These are phyloP conservation scores for Torymus texanus DNA, from an alignment of 2,888 invertebrate species.

Conservation along the genomic window DNA sequence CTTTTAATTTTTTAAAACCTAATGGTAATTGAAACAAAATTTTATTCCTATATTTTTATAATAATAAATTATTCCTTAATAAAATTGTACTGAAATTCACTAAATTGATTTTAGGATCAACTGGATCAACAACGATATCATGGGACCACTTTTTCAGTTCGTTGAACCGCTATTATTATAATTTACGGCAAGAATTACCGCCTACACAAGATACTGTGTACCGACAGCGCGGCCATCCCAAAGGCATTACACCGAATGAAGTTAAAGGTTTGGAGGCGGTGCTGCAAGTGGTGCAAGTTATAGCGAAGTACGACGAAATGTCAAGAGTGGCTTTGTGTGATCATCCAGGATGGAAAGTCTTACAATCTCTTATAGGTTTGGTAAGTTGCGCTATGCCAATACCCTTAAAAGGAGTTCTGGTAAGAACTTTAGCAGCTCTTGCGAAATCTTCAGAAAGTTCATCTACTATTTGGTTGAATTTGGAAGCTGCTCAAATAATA, in stretches of 20 bases:
- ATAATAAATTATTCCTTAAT: no score
- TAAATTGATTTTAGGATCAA: constrained; percentile 62
- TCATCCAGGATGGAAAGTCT: constrained; percentile 90
- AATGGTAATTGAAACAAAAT: constrained; percentile 74
- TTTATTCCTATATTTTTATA: not conserved
- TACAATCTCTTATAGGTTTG: constrained; percentile 87
- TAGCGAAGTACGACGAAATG: constrained; percentile 87
- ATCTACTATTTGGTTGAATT: constrained; percentile 88
- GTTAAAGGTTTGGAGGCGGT: constrained; percentile 91
- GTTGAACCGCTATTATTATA: constrained; percentile 84
- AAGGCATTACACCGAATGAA: constrained; percentile 86
- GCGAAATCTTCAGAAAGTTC: constrained; percentile 87
- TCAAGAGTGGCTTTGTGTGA: constrained; percentile 90
- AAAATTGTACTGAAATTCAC: not conserved
- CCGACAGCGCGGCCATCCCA: constrained; percentile 77
- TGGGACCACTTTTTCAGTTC: constrained; percentile 93
- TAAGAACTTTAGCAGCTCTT: constrained; percentile 87
- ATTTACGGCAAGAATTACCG: constrained; percentile 82
- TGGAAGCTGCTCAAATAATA: constrained; percentile 89
- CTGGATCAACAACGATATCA: constrained; percentile 79
- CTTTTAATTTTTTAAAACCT: constrained; percentile 86
- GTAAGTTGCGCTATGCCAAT: constrained; percentile 92
- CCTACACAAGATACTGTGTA: constrained; percentile 82
- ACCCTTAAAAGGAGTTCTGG: constrained; percentile 88
- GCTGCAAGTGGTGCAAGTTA: constrained; percentile 84